Percentiles rank a stretch among this genome's conserved stretches.
Evolutionary conservation across 1,140 invertebrate species (phyloP).

Genomic region (Aleiodes sp.): DNA sequence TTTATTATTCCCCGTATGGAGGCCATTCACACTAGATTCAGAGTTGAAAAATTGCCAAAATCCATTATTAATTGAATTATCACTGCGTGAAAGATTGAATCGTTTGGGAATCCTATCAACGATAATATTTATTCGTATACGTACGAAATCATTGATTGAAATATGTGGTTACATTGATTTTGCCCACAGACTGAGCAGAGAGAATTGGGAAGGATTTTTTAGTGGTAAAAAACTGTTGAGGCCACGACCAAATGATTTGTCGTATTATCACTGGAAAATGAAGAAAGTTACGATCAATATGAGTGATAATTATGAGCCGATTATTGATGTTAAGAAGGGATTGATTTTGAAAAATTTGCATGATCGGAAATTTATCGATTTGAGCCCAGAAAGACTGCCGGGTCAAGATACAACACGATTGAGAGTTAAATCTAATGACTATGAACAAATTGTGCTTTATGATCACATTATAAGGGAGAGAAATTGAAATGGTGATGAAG

Average conservation of each 20-base stretch:
- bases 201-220: slow-evolving; percentile 81
- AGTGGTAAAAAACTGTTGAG: slow-evolving; percentile 69
- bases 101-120: slow-evolving; percentile 73
- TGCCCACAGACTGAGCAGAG: slow-evolving; percentile 72
- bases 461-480: slow-evolving; percentile 70
- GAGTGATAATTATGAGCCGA: slow-evolving; percentile 75
- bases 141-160: slow-evolving; percentile 71
- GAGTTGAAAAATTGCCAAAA: slow-evolving; percentile 67
- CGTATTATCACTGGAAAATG: slow-evolving; percentile 79
- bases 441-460: slow-evolving; percentile 71
- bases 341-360: slow-evolving; percentile 74
- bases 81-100: slow-evolving; percentile 75
- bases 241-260: slow-evolving; percentile 74
- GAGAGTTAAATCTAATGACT: slow-evolving; percentile 65
- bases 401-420: slow-evolving; percentile 67
- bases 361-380: slow-evolving; percentile 70
- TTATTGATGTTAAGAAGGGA: slow-evolving; percentile 72
- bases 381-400: slow-evolving; percentile 65
- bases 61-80: slow-evolving; percentile 69
- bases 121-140: slow-evolving; percentile 77
- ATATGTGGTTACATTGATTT: slow-evolving; percentile 84
- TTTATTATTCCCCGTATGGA: slow-evolving; percentile 67
- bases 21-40: slow-evolving; percentile 68
- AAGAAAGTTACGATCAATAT: slow-evolving; percentile 72
- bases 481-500: neutral